These are phyloP conservation scores for Selene dorsalis DNA, from an alignment of 2,797 vertebrate species.

Conservation along the genomic window DNA sequence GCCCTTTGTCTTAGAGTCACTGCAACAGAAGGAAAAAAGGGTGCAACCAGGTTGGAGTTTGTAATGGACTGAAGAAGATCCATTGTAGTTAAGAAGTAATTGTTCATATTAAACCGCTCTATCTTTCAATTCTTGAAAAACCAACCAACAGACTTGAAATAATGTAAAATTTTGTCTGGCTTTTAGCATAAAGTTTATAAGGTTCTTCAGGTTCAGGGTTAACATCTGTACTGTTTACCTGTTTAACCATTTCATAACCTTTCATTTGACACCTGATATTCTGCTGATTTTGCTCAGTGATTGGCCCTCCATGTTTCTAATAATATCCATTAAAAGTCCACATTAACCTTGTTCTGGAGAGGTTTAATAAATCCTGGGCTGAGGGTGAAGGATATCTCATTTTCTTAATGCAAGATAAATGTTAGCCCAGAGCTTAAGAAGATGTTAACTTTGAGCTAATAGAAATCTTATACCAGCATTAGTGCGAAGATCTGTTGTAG, in stretches of 20 bases:
- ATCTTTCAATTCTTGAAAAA: background rate
- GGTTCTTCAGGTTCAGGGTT: background rate
- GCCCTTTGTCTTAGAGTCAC: constrained; percentile 42
- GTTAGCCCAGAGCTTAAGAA: background rate
- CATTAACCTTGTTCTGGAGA: background rate
- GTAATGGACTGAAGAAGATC: constrained; percentile 23
- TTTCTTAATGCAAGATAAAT: background rate
- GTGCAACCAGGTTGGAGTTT: constrained; percentile 15
- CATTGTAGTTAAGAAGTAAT: background rate
- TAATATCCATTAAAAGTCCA: background rate
- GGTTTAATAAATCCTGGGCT: background rate
- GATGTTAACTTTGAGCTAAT: background rate
- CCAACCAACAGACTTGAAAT: background rate
- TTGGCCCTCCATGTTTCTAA: background rate
- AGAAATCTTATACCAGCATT: background rate
- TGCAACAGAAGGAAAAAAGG: constrained; percentile 37
- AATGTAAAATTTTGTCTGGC: background rate
- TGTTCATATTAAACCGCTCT: constrained; percentile 4
- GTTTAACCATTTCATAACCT: background rate
- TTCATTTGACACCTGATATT: background rate
- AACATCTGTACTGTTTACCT: background rate
- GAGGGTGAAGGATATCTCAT: background rate
- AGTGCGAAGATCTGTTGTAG: too few relatives aligned
- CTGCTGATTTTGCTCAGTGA: background rate
- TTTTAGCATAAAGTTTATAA: background rate